Base-by-base conservation (phyloP, 2,113 vertebrate genomes). In the Anguilla japonica region DNA sequence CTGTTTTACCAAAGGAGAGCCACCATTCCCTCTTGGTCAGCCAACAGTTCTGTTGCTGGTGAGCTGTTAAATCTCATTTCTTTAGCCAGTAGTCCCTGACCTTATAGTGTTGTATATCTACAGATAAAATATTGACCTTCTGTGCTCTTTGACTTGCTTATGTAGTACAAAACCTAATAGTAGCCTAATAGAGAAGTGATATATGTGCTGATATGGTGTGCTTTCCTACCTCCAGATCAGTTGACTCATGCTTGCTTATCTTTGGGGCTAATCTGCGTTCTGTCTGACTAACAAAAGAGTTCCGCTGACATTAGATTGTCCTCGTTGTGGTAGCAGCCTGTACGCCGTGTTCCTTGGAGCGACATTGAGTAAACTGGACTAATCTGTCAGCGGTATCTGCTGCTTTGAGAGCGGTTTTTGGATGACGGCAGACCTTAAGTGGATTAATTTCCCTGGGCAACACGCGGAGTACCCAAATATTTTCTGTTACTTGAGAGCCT, bases 1-100 rank as follows among this genome's bases (percentile, higher is more conserved):
- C 93, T 99, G 13, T 99, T 99, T 93, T 99, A 99, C 92, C 98
- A 99, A 95, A 93, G 98, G 84, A 97, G 98, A 91, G 98, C 97
- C 0, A 96, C 96, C 0, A 98, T 99, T 83, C 98, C 98, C 0
- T 98, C 98, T 0, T 99, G 98, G 98, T 99, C 98, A 0, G 98
- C 98, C 81, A 99, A 99, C 93, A 99, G 98, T 92, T 99, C 98
- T 0, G 96, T 99, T 88, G 98, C 98, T 91, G 98, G 98, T 99
- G 86, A 92, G 93, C 86, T 11, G 2, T n/a, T 75, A 75, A 29
- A 34, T 29, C 2, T 34, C 0, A 1, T 75, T n/a, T n/a, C 26
- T 75, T 75, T 14, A 75, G n/a, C 9, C 60, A 7, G 26, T 34
- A 75, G 7, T n/a, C 26, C 26, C 2, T 75, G 71, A 75, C 26